These are phyloP conservation scores for Sphenopsis melanotis DNA, from an alignment of 2,797 vertebrate species.

Conservation along the genomic window DNA sequence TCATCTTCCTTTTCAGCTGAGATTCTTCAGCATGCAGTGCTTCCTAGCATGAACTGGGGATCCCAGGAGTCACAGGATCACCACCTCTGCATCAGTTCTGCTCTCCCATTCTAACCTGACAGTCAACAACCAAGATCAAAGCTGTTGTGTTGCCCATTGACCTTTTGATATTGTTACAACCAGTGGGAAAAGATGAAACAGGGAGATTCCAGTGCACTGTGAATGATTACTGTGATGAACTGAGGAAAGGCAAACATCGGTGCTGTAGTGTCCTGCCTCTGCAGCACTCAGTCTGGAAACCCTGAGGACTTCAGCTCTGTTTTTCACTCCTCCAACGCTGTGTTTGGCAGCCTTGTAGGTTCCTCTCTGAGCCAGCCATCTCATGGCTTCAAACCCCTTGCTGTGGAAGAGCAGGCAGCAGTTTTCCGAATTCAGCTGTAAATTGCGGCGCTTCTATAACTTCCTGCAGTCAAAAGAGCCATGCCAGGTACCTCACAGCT, in stretches of 20 bases:
- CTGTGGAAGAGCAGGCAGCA: background rate
- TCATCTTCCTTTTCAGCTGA: background rate
- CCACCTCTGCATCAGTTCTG: background rate
- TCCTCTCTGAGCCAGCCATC: accelerated
- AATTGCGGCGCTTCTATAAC: background rate
- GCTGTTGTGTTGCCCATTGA: accelerated
- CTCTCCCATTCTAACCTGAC: background rate
- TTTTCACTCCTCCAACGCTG: background rate
- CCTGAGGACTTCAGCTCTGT: background rate
- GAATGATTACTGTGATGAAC: background rate
- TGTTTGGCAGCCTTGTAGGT: background rate
- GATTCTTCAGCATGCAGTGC: background rate
- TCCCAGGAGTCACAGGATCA: background rate
- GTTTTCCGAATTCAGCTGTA: background rate
- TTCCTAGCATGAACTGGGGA: accelerated
- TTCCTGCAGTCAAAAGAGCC: background rate
- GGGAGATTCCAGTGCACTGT: background rate
- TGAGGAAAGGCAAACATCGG: background rate
- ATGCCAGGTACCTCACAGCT: background rate
- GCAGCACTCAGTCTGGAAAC: background rate
- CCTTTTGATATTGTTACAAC: background rate
- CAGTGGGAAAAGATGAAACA: background rate
- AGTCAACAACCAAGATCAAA: background rate
- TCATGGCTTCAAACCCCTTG: background rate
- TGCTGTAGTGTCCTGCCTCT: background rate